These are phyloP conservation scores for Mystacornis crossleyi DNA, from an alignment of 2,113 vertebrate species.

Conservation along the genomic window DNA sequence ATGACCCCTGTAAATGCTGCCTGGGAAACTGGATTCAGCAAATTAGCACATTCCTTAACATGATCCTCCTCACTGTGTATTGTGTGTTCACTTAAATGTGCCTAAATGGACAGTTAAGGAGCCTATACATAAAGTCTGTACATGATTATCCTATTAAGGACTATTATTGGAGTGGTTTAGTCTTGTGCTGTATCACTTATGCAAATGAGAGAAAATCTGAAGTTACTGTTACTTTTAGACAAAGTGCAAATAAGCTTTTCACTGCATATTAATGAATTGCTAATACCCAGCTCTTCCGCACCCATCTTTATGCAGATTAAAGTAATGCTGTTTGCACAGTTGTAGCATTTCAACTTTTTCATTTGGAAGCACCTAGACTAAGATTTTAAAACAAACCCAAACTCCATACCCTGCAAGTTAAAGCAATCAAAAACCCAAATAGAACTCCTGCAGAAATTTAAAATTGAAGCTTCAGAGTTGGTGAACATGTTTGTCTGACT, in stretches of 20 bases:
- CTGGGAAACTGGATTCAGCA: slow-evolving; percentile 36
- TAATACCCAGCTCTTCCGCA: slow-evolving; percentile 50
- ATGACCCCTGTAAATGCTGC: slow-evolving; percentile 50
- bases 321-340: slow-evolving; percentile 64
- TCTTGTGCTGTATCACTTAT: slow-evolving; percentile 47
- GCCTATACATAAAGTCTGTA: slow-evolving; percentile 39
- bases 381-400: neutral
- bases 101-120: slow-evolving; percentile 55
- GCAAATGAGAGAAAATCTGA: slow-evolving; percentile 44
- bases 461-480: neutral
- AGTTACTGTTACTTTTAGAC: slow-evolving; percentile 71
- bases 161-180: slow-evolving; percentile 1
- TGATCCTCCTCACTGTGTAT: neutral
- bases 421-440: neutral
- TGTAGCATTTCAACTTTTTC: slow-evolving; percentile 43
- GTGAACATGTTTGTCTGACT: accelerated
- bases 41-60: slow-evolving; percentile 55
- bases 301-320: slow-evolving; percentile 61
- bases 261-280: slow-evolving; percentile 71
- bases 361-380: neutral
- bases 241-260: slow-evolving; percentile 72
- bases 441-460: neutral
- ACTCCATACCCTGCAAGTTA: neutral
- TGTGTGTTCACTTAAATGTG: slow-evolving; percentile 20
- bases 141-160: slow-evolving; percentile 52